These are phyloP conservation scores for Slavum lentiscoides DNA, from an alignment of 2,888 invertebrate species.

Conservation along the genomic window DNA sequence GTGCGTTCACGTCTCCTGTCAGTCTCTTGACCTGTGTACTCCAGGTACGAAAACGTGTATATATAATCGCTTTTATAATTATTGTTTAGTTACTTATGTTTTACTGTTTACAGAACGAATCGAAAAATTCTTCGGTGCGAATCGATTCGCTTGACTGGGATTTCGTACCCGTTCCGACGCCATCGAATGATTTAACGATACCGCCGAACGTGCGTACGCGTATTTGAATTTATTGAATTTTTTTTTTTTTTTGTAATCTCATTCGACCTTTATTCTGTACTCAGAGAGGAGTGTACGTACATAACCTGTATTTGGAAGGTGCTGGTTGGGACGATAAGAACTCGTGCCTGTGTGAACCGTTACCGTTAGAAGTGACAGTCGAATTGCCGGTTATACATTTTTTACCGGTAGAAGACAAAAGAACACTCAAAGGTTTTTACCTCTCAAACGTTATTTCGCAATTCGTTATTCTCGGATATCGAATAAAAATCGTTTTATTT, in stretches of 20 bases:
- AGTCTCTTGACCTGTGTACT: constrained; percentile 88
- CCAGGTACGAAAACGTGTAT: constrained; percentile 64
- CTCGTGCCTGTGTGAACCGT: constrained; percentile 74
- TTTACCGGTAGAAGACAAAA: constrained; percentile 66
- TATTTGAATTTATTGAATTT: neutral
- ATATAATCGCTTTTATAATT: neutral
- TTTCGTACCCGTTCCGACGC: constrained; percentile 61
- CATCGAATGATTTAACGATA: constrained; percentile 11
- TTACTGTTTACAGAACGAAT: constrained; percentile 27
- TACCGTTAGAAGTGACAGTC: constrained; percentile 82
- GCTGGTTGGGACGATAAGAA: constrained; percentile 84
- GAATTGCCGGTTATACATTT: constrained; percentile 84
- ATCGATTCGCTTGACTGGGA: constrained; percentile 87
- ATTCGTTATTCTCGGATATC: too few relatives aligned
- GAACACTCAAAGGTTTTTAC: neutral
- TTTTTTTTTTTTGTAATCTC: neutral
- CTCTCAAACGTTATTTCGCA: too few relatives aligned
- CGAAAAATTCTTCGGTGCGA: constrained; percentile 72
- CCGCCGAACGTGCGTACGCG: constrained; percentile 5
- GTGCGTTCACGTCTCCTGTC: constrained; percentile 84
- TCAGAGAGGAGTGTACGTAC: constrained; percentile 66
- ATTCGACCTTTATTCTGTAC: constrained; percentile 55
- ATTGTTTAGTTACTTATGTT: neutral
- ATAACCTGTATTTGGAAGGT: constrained; percentile 77
- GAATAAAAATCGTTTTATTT: constrained; percentile 41